A percentile compares a stretch with the other conserved stretches of the same genome.
phyloP scores from a whole-genome alignment of 2,797 vertebrate genomes.

The Triplophysa yarkandensis region DNA sequence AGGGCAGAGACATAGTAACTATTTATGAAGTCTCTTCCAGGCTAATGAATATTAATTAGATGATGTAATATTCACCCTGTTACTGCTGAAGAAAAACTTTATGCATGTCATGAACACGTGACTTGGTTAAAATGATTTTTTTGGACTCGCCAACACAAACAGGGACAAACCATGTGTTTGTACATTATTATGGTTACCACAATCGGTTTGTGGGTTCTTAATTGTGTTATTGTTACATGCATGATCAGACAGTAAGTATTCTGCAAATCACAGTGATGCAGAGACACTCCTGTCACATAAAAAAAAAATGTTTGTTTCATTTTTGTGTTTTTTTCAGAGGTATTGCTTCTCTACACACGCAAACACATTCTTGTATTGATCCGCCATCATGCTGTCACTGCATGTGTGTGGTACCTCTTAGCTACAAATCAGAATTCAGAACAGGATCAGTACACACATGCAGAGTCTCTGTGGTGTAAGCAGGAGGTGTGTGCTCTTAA shows the following conservation, averaged over 20 bases:
- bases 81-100: not conserved
- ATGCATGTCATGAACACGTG: not conserved
- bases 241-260: not conserved
- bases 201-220: not conserved
- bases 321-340: not conserved
- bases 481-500: slow-evolving; percentile 28
- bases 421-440: slow-evolving; percentile 52
- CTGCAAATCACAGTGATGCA: not conserved
- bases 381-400: slow-evolving; percentile 33
- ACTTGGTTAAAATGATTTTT: not conserved
- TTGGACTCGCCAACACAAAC: not conserved
- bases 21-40: not conserved
- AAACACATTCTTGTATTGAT: slow-evolving; percentile 30
- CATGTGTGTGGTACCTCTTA: slow-evolving; percentile 28
- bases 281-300: not conserved
- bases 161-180: too few species aligned
- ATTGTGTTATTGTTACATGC: not conserved
- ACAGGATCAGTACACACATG: slow-evolving; percentile 30
- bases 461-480: slow-evolving; percentile 34
- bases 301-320: not conserved
- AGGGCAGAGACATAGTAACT: not conserved
- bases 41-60: not conserved
- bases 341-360: slow-evolving; percentile 56
- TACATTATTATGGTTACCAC: not conserved
- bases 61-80: not conserved